These are phyloP conservation scores for Paratilapia polleni DNA, from an alignment of 2,113 vertebrate genomes.

Conservation along the genomic window DNA sequence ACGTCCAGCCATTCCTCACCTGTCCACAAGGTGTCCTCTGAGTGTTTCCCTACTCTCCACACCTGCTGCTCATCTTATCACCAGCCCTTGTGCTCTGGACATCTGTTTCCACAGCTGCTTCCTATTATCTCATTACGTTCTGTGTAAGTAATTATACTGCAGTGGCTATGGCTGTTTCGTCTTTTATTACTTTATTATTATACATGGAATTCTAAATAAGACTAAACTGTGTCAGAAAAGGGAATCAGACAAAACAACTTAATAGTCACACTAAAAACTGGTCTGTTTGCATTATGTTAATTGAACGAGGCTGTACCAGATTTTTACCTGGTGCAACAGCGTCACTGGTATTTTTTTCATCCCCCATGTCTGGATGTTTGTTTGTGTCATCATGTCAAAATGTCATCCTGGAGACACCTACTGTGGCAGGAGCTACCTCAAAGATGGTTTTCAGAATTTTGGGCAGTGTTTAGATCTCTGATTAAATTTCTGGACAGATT, in stretches of 20 bases:
- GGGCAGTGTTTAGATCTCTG: too few species aligned
- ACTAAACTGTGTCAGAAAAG: slow-evolving; percentile 5
- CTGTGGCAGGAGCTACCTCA: background rate
- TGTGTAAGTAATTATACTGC: slow-evolving; percentile 34
- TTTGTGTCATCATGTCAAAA: background rate
- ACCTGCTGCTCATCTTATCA: slow-evolving; percentile 6
- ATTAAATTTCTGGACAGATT: background rate
- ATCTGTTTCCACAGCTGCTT: slow-evolving; percentile 42
- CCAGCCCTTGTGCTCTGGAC: slow-evolving; percentile 26
- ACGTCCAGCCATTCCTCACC: slow-evolving; percentile 6
- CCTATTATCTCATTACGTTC: slow-evolving; percentile 25
- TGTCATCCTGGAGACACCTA: background rate
- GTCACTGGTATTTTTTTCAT: background rate
- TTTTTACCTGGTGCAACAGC: background rate
- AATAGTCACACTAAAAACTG: background rate
- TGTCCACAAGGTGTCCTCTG: slow-evolving; percentile 31
- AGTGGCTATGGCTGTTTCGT: background rate
- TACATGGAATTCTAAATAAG: slow-evolving; percentile 9
- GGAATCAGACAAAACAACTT: slow-evolving; percentile 5
- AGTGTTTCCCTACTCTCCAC: background rate
- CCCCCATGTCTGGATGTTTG: background rate
- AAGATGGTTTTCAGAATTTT: background rate
- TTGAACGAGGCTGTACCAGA: background rate
- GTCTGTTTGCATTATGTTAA: background rate
- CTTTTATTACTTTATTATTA: slow-evolving; percentile 9